Evolutionary conservation across 2,797 vertebrate species (phyloP).

Genomic region (Zenarchopterus dispar): DNA sequence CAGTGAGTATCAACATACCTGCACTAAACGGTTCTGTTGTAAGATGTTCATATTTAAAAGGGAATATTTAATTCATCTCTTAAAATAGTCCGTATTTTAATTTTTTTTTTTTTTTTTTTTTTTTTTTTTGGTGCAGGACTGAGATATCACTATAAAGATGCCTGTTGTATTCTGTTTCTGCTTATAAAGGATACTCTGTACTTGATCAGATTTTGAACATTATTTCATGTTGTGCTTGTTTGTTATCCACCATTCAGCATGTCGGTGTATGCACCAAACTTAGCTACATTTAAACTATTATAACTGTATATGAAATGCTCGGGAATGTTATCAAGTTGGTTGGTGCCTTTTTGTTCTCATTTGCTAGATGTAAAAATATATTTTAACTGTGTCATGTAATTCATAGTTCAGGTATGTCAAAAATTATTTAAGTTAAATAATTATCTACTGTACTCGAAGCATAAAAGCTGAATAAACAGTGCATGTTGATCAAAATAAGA

Average conservation of each 20-base stretch:
- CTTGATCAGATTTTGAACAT: constrained; percentile 60
- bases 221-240: constrained; percentile 41
- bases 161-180: constrained; percentile 33
- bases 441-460: constrained; percentile 77
- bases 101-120: neutral
- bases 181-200: constrained; percentile 52
- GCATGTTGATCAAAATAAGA: constrained; percentile 25
- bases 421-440: constrained; percentile 59
- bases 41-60: constrained; percentile 74
- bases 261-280: constrained; percentile 47
- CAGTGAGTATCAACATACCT: constrained; percentile 74
- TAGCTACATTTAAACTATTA: constrained; percentile 59
- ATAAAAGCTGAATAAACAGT: constrained; percentile 57
- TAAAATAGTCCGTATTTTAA: constrained; percentile 48
- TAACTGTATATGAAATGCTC: constrained; percentile 56
- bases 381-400: constrained; percentile 64
- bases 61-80: constrained; percentile 73
- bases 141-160: constrained; percentile 41
- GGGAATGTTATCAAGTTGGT: constrained; percentile 66
- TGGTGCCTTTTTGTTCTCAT: constrained; percentile 50
- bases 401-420: constrained; percentile 65
- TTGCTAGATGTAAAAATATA: constrained; percentile 59
- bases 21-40: constrained; percentile 73
- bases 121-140: constrained; percentile 33
- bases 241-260: constrained; percentile 62